These are phyloP conservation scores for Gambusia yucatana DNA, from an alignment of 2,797 vertebrate genomes.

Conservation along the genomic window DNA sequence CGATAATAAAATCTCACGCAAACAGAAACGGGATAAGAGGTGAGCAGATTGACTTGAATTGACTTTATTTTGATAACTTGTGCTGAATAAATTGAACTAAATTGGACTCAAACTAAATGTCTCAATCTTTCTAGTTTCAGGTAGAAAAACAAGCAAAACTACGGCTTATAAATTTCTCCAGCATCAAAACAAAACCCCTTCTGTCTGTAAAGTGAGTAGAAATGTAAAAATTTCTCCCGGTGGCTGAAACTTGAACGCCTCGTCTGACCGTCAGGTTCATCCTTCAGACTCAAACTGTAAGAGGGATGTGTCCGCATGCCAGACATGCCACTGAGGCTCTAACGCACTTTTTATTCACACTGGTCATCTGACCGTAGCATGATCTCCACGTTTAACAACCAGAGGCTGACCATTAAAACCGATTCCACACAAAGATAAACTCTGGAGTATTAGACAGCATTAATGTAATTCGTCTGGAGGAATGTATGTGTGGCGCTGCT, in stretches of 20 bases:
- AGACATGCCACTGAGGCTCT: slow-evolving; percentile 19
- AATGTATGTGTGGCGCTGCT: slow-evolving; percentile 13
- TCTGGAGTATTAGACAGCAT: slow-evolving; percentile 23
- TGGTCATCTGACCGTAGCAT: slow-evolving; percentile 46
- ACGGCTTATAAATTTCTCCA: no score
- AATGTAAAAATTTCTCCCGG: not conserved
- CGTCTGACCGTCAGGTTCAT: not conserved
- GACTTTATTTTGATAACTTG: no score
- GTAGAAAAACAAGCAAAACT: no score
- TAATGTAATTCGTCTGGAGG: slow-evolving; percentile 22
- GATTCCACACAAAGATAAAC: slow-evolving; percentile 21
- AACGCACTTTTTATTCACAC: slow-evolving; percentile 27
- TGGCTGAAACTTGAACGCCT: not conserved
- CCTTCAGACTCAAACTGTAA: not conserved
- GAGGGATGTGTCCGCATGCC: slow-evolving; percentile 30
- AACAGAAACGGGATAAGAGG: no score
- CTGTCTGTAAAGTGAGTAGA: not conserved
- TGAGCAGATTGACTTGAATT: no score
- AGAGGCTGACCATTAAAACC: slow-evolving; percentile 7
- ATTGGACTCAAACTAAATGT: no score
- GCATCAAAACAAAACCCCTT: not conserved
- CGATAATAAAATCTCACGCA: no score
- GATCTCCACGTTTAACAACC: slow-evolving; percentile 20
- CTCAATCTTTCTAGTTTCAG: no score
- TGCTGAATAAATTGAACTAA: no score